Evolutionary conservation across 1,140 invertebrate species (phyloP).

Genomic region (Microplitis mediator): DNA sequence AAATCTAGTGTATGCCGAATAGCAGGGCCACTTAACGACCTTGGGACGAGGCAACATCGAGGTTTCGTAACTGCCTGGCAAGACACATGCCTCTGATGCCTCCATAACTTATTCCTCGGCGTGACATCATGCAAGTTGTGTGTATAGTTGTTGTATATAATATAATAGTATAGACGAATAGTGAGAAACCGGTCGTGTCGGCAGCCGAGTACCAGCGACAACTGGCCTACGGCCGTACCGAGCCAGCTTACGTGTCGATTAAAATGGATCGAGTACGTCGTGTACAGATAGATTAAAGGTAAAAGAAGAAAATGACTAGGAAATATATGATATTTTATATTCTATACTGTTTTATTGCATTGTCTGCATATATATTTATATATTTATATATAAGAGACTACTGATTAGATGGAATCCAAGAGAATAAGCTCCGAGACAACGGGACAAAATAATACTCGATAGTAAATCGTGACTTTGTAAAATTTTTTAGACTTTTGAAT

Average conservation of each 20-base stretch:
- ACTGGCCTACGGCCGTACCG: neutral
- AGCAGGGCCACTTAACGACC: slow-evolving; percentile 27
- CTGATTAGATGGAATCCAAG: too few relatives aligned
- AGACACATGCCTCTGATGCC: slow-evolving; percentile 9
- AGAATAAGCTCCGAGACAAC: too few relatives aligned
- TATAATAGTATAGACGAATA: slow-evolving; percentile 10
- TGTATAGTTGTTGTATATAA: too few relatives aligned
- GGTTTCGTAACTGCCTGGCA: slow-evolving; percentile 26
- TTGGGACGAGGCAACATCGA: slow-evolving; percentile 16
- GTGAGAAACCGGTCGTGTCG: slow-evolving; percentile 28
- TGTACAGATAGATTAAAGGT: neutral
- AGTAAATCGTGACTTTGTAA: too few relatives aligned
- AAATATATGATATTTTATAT: too few relatives aligned
- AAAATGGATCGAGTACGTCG: slow-evolving; percentile 11
- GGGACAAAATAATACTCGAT: too few relatives aligned
- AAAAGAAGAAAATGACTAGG: neutral
- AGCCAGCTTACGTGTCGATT: slow-evolving; percentile 8
- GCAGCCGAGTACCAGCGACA: neutral
- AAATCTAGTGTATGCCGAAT: neutral
- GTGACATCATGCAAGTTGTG: slow-evolving; percentile 29
- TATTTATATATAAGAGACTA: too few relatives aligned
- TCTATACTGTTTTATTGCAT: too few relatives aligned
- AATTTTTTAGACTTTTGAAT: too few relatives aligned
- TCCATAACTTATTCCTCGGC: slow-evolving; percentile 28
- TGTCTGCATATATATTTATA: too few relatives aligned